Percentiles rank a stretch among this genome's conserved stretches.
phyloP scores from a whole-genome alignment of 1,140 invertebrate species.

The Acromyrmex heyeri region DNA sequence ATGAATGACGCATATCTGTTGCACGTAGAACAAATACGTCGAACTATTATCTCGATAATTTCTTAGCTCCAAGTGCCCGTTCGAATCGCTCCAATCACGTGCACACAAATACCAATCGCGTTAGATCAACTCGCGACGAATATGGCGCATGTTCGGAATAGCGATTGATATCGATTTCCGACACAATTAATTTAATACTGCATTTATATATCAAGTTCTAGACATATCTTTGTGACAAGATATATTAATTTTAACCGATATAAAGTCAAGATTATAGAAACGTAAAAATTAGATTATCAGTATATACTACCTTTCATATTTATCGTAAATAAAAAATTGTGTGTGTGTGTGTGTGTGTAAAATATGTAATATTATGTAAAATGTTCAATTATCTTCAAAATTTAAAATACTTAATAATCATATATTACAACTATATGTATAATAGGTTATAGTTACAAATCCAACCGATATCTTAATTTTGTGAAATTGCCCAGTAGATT shows the following conservation, averaged over 20 bases:
- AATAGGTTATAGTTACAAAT: background rate
- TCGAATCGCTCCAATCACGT: conserved; percentile 26
- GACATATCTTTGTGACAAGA: conserved; percentile 11
- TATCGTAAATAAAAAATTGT: background rate
- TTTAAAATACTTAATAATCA: background rate
- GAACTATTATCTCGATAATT: conserved; percentile 57
- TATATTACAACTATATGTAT: background rate
- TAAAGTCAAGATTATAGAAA: background rate
- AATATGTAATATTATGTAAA: background rate
- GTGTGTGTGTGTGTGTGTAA: background rate
- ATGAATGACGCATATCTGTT: conserved; percentile 51
- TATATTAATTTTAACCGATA: conserved; percentile 10
- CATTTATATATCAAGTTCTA: background rate
- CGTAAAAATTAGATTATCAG: background rate
- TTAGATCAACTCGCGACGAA: conserved; percentile 42
- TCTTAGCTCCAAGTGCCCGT: conserved; percentile 38
- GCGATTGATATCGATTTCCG: conserved; percentile 29
- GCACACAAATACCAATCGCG: conserved; percentile 45
- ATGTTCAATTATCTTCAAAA: background rate
- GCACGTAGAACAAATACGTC: conserved; percentile 44
- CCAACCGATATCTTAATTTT: conserved; percentile 31
- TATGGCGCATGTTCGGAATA: background rate
- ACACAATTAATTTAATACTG: conserved; percentile 17
- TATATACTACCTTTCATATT: background rate
- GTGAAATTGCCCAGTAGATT: conserved; percentile 33